Evolutionary conservation across 2,113 vertebrate genomes (phyloP).

Genomic region (Xyrauchen texanus): DNA sequence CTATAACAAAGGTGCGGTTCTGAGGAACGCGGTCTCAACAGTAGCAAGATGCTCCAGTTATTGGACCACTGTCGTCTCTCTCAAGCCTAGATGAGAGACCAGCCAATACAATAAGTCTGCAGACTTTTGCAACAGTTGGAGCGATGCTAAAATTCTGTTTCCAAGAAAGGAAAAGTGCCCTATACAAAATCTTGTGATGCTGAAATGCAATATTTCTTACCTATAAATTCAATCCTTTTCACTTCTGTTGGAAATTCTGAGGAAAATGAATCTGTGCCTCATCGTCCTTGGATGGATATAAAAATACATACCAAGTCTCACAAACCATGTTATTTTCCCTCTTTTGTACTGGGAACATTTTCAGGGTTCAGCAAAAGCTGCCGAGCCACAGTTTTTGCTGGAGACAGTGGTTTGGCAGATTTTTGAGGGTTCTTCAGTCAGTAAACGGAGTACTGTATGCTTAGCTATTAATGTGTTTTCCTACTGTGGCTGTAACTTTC

Average conservation of each 20-base stretch:
- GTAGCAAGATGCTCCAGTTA: background rate
- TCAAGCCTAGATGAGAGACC: background rate
- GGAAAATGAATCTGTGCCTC: background rate
- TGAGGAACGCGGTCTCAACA: background rate
- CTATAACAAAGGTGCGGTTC: background rate
- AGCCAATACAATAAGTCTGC: background rate
- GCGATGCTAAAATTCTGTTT: background rate
- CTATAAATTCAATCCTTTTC: background rate
- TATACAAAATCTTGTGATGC: background rate
- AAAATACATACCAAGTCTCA: background rate
- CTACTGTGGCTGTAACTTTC: background rate
- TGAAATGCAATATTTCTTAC: background rate
- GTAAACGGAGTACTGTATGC: background rate
- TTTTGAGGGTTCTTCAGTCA: background rate
- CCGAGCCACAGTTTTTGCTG: slow-evolving; percentile 1
- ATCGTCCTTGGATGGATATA: background rate
- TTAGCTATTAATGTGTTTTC: background rate
- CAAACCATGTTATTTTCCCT: slow-evolving; percentile 11
- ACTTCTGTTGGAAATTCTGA: slow-evolving; percentile 21
- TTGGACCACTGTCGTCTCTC: too few relatives aligned
- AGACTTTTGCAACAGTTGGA: background rate
- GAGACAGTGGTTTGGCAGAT: slow-evolving; percentile 36
- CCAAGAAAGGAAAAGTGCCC: background rate
- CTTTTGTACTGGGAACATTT: background rate
- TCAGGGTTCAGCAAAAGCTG: background rate